Base-by-base conservation (phyloP, 2,797 vertebrate genomes). In the Onychomys arenicola region DNA sequence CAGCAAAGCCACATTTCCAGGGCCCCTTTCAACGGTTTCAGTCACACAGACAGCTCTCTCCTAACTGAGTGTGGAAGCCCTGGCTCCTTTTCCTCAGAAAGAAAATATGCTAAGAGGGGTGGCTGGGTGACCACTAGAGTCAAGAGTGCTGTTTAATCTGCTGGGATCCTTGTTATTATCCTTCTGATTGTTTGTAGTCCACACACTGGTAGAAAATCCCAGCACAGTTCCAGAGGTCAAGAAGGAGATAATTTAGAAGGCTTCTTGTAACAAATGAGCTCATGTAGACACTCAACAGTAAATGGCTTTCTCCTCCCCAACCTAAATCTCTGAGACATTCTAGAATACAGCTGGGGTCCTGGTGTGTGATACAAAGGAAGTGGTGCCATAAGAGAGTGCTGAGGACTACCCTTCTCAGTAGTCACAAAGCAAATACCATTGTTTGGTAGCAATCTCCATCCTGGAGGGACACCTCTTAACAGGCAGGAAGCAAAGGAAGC, bases 361-460 rank as follows among this genome's bases (percentile, higher is more conserved):
- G 6, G 80, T 71, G 9, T 0, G 0, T 10, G 25, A 0, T 0
- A 2, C 2, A 59, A 67, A 34, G n/a, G 78, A 52, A 83, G 19
- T 25, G 71, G 37, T 75, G 69, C 8, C 9, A 57, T 10, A 49
- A n/a, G n/a, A 10, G 12, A 82, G 37, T 13, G 21, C 9, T 21
- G 75, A 84, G 83, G 77, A 37, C 88, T 17, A 5, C 2, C 37
- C 32, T 27, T 12, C 43, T 61, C 32, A 5, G 63, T 27, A 10
- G 76, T 8, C 21, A 32, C 69, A 16, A 34, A 4, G 55, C 57
- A 37, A 40, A 25, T 34, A 86, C 43, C 57, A 37, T 85, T 85
- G 29, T 85, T 34, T 49, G n/a, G 4, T 67, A 67, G 2, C 63
- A 49, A 49, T 86, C 49, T 67, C 84, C 13, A 27, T 34, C 23